Percentiles rank a stretch among this genome's conserved stretches.
Conservation (phyloP, 2,888 invertebrate genomes). For the Torymus auratus region DNA sequence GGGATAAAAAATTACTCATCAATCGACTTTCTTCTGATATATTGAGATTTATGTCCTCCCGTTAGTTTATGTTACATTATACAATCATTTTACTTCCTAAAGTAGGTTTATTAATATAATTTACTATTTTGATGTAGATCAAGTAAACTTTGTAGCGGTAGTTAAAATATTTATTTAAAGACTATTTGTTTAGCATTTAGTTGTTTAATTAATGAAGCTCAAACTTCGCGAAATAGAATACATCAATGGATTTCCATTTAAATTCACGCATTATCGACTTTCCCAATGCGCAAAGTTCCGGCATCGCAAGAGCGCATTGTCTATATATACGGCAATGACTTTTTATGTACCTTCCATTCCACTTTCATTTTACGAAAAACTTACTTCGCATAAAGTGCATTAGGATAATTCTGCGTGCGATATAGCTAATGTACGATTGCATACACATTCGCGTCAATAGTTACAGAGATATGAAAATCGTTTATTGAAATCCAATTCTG, state of each 20-base stretch:
- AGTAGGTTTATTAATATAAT: too few species aligned
- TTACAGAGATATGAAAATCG: neutral
- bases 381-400: constrained; percentile 32
- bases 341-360: constrained; percentile 26
- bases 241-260: constrained; percentile 51
- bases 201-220: constrained; percentile 51
- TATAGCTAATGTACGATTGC: constrained; percentile 17
- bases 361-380: constrained; percentile 17
- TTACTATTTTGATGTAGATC: too few species aligned
- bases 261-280: constrained; percentile 53
- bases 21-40: too few species aligned
- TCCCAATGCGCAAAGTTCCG: constrained; percentile 27
- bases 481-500: constrained; percentile 5
- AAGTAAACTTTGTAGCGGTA: too few species aligned
- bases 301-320: neutral
- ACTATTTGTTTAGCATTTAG: constrained; percentile 1
- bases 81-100: too few species aligned
- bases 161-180: too few species aligned
- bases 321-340: constrained; percentile 42
- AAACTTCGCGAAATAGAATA: constrained; percentile 35
- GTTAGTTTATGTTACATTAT: too few species aligned
- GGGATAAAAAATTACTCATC: too few species aligned
- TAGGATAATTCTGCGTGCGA: constrained; percentile 39
- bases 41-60: too few species aligned
- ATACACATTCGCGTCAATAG: neutral